Conservation (phyloP, 2,113 vertebrate species). For the Glaucomys volans region DNA sequence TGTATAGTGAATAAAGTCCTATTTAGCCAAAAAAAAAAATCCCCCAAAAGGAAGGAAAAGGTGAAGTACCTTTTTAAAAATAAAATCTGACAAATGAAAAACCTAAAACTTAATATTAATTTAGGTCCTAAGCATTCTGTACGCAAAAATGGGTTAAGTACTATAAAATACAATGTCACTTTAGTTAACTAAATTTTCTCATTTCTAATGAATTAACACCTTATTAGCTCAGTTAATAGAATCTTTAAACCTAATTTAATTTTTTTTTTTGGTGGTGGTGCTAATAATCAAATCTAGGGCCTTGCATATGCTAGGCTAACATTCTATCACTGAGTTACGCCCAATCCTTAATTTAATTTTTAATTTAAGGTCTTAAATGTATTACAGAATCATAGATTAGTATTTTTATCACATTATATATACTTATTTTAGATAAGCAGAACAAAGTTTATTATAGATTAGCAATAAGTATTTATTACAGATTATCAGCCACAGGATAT, state of each 20-base stretch:
- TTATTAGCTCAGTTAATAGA: slow-evolving; percentile 31
- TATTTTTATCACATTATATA: slow-evolving; percentile 3
- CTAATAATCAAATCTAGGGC: not conserved
- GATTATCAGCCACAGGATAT: not conserved
- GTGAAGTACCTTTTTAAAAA: slow-evolving; percentile 26
- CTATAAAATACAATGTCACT: slow-evolving; percentile 31
- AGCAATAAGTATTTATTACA: not conserved
- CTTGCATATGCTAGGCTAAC: not conserved
- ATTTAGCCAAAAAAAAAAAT: not conserved
- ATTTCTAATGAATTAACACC: slow-evolving; percentile 1
- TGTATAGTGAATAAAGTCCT: not conserved
- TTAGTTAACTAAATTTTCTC: slow-evolving; percentile 29
- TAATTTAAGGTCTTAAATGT: not conserved
- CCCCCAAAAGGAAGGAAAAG: not conserved
- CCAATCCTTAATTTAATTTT: not conserved
- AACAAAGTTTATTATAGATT: not conserved
- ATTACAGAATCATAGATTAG: not conserved
- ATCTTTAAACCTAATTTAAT: slow-evolving; percentile 37
- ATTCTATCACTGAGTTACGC: not conserved
- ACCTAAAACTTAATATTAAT: slow-evolving; percentile 14
- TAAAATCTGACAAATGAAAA: slow-evolving; percentile 4
- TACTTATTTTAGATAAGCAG: not conserved
- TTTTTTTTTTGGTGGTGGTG: not conserved
- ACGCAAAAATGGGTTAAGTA: not conserved
- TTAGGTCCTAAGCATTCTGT: not conserved